Evolutionary conservation across 2,113 vertebrate species (phyloP), one percentile per base, ranked within the genome.

Genomic region (Vireo altiloquus): DNA sequence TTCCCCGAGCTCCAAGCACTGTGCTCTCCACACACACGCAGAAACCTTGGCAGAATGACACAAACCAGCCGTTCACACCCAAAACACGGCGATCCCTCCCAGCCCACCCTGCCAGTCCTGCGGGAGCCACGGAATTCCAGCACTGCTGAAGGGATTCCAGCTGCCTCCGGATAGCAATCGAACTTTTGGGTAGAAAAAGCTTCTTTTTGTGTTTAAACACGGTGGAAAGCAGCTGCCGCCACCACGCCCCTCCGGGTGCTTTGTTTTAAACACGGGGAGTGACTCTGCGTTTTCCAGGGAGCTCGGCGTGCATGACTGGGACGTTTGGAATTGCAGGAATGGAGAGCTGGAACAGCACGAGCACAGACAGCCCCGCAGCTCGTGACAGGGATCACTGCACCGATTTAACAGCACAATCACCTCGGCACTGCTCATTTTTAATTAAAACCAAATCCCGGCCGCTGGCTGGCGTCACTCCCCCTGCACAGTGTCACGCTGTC

Each of bases 121-220:
- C 69, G 40, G 1, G 3, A 56, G 3, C 49, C 78, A 54, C 0
- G 0, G 8, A 23, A 72, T 47, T 61, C 53, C 52, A 2, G 39
- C 0, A 0, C 79, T 71, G 66, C 75, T 16, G 30, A 59, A 10
- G 30, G 57, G 63, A 69, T 44, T 80, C 80, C 54, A 77, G 59
- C 68, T 74, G 75, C 57, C 76, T 44, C 63, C 86, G 50, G 35
- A 28, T 1, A 89, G 0, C 9, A 85, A 33, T 37, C 15, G 16
- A 87, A 37, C 11, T 30, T 39, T 4, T 5, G 10, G 57, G 66
- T 2, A 27, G 11, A 37, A 47, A 70, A 47, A 30, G n/a, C 7
- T 8, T 59, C 24, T 33, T 10, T 46, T 8, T 35, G 47, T 15
- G 27, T 22, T 68, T 37, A 31, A 37, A 63, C 0, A 14, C 1